Percentiles rank a stretch among this genome's conserved stretches.
phyloP scores from a whole-genome alignment of 2,113 vertebrate genomes.

The Eidolon helvum region DNA sequence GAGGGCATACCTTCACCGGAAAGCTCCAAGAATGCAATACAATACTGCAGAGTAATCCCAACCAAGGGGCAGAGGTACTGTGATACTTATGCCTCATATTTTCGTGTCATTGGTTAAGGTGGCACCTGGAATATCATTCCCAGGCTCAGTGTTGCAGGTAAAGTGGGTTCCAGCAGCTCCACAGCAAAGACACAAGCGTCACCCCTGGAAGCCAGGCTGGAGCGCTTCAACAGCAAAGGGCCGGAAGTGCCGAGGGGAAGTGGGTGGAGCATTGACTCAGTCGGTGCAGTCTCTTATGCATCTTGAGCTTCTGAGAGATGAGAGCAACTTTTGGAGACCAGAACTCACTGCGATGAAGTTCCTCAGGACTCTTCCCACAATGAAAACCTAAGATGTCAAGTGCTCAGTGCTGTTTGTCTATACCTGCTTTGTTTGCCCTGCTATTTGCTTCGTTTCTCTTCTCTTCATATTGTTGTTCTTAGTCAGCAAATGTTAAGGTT shows the following conservation, averaged over 20 bases:
- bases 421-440: neutral
- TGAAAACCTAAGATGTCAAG: neutral
- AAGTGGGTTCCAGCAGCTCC: neutral
- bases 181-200: neutral
- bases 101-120: neutral
- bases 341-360: constrained; percentile 65
- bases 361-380: constrained; percentile 41
- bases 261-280: neutral
- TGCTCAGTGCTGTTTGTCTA: neutral
- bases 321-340: constrained; percentile 56
- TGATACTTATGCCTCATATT: neutral
- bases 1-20: neutral
- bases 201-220: neutral
- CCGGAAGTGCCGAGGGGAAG: neutral
- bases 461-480: neutral
- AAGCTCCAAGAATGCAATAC: neutral
- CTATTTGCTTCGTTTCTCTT: constrained; percentile 26
- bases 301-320: constrained; percentile 65
- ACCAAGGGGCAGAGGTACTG: neutral
- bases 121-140: neutral
- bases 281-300: constrained; percentile 33
- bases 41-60: neutral
- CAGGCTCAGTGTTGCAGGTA: neutral
- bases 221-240: constrained; percentile 14
- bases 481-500: neutral